A percentile compares a stretch with the other conserved stretches of the same genome.
Conservation (phyloP, 1,140 invertebrate genomes). For the Musca domestica region DNA sequence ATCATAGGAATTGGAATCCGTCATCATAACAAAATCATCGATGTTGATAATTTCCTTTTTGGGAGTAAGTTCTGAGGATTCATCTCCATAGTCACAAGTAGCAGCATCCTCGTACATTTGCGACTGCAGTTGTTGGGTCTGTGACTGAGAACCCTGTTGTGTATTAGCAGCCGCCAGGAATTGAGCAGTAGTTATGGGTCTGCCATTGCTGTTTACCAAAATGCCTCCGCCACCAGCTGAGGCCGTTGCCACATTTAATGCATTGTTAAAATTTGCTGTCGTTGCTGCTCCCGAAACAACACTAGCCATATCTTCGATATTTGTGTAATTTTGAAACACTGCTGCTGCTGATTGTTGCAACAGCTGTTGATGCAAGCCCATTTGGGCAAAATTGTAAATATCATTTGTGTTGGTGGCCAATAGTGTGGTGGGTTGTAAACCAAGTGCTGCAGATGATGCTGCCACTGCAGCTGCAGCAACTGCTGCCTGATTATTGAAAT, state of each 20-base stretch:
- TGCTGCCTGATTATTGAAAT: conserved; percentile 46
- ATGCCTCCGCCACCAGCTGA: conserved; percentile 27
- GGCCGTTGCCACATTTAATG: background rate
- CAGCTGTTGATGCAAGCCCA: conserved; percentile 47
- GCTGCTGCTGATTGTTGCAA: conserved; percentile 45
- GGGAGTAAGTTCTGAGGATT: conserved; percentile 43
- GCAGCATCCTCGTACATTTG: conserved; percentile 43
- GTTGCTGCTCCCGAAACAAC: conserved; percentile 23
- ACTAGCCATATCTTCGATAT: conserved; percentile 40
- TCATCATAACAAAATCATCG: conserved; percentile 53
- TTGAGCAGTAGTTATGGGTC: conserved; percentile 16
- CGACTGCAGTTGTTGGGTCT: conserved; percentile 30
- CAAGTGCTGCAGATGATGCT: conserved; percentile 40
- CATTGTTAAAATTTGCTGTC: conserved; percentile 13
- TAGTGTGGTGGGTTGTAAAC: conserved; percentile 42
- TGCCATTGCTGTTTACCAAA: conserved; percentile 29
- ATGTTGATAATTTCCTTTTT: conserved; percentile 53
- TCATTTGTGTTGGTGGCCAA: conserved; percentile 46
- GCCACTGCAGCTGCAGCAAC: conserved; percentile 18
- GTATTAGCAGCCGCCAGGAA: conserved; percentile 17
- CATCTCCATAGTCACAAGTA: conserved; percentile 24
- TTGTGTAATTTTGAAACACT: conserved; percentile 45
- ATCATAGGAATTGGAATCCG: conserved; percentile 52
- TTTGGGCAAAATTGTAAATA: conserved; percentile 47
- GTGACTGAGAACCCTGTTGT: background rate